phyloP scores from a whole-genome alignment of 2,113 vertebrate genomes.

The Gyps fulvus region DNA sequence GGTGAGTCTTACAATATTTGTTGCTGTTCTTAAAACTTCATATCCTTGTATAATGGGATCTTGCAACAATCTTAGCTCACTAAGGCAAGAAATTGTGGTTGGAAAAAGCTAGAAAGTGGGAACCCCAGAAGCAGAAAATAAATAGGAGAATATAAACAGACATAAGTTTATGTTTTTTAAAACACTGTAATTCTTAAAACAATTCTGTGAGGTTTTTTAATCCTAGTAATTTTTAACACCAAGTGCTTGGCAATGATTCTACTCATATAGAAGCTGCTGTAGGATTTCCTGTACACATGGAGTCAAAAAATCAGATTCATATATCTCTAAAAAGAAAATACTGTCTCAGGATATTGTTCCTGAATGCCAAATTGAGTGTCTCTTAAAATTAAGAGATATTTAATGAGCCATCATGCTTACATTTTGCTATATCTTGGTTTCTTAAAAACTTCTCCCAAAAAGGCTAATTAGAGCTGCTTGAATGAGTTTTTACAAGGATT shows the following conservation, averaged over 20 bases:
- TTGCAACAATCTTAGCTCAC: background rate
- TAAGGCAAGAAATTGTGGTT: background rate
- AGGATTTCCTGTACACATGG: background rate
- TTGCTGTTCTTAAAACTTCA: background rate
- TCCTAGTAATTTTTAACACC: background rate
- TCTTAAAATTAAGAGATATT: background rate
- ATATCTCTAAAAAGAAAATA: background rate
- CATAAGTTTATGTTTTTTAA: background rate
- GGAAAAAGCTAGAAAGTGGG: background rate
- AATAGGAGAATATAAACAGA: background rate
- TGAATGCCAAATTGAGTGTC: background rate
- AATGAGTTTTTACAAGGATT: background rate
- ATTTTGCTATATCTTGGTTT: background rate
- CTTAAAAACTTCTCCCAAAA: background rate
- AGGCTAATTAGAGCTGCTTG: background rate
- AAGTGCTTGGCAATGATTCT: background rate
- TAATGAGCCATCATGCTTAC: background rate
- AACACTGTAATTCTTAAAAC: background rate
- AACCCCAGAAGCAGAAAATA: background rate
- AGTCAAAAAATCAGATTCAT: background rate
- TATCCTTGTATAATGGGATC: background rate
- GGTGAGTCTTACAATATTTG: background rate
- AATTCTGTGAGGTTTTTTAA: background rate
- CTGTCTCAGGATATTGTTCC: background rate
- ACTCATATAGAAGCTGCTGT: background rate